phyloP scores from a whole-genome alignment of 1,140 invertebrate genomes.

The Holotrichia oblita region DNA sequence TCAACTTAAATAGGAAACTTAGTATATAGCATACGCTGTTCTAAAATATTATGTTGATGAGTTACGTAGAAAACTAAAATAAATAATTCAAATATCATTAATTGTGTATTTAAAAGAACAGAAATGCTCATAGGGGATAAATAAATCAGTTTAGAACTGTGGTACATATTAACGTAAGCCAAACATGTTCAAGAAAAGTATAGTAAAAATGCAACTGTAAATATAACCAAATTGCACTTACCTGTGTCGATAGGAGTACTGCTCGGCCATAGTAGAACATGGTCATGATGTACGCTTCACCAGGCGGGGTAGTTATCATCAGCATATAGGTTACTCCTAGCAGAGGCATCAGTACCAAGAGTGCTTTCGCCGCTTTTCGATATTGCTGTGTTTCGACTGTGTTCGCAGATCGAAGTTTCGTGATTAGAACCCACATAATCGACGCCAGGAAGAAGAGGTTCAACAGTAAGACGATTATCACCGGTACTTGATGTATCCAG shows the following conservation, averaged over 20 bases:
- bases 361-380: constrained; percentile 85
- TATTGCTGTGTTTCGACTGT: constrained; percentile 87
- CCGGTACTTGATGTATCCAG: constrained; percentile 82
- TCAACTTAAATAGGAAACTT: too few species aligned
- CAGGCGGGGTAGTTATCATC: constrained; percentile 77
- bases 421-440: constrained; percentile 95
- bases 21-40: too few species aligned
- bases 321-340: constrained; percentile 88
- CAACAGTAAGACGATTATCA: constrained; percentile 74
- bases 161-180: too few species aligned
- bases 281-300: constrained; percentile 67
- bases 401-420: constrained; percentile 82
- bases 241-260: constrained; percentile 81
- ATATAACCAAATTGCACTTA: constrained; percentile 54
- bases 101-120: too few species aligned
- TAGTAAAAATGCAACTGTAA: too few species aligned
- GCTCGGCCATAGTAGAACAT: constrained; percentile 75
- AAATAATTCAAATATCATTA: too few species aligned
- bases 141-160: too few species aligned
- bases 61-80: too few species aligned
- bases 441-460: constrained; percentile 88
- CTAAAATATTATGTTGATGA: too few species aligned
- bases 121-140: too few species aligned
- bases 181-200: too few species aligned
- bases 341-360: constrained; percentile 85